Evolutionary conservation across 35 echinoderm and acorn worm genomes (phyloP).

Genomic region (Ptychodera flava): DNA sequence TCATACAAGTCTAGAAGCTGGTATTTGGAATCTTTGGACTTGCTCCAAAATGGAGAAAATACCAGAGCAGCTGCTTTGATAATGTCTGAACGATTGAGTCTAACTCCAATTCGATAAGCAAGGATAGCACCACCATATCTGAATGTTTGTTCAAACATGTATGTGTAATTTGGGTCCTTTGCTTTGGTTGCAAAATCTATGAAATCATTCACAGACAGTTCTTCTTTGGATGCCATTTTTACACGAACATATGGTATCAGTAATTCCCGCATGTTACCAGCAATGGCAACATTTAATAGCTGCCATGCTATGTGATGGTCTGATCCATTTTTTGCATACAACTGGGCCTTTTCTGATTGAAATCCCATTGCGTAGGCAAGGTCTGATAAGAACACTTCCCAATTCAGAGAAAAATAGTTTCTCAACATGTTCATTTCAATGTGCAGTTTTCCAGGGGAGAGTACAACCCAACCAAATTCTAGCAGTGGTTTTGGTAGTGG

Average conservation of each 20-base stretch:
- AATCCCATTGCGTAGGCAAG: conserved; percentile 37
- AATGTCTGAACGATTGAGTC: conserved; percentile 11
- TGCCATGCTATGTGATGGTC: conserved; percentile 54
- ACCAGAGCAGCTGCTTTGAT: neutral
- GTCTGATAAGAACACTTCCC: conserved; percentile 24
- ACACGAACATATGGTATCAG: conserved; percentile 25
- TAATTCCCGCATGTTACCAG: conserved; percentile 34
- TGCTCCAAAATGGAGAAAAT: neutral
- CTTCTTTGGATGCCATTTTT: neutral
- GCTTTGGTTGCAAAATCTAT: conserved; percentile 8
- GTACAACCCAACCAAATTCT: neutral
- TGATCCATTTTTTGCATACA: conserved; percentile 27
- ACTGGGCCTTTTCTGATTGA: conserved; percentile 30
- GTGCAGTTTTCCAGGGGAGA: neutral
- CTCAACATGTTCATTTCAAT: conserved; percentile 12
- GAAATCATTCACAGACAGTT: conserved; percentile 23
- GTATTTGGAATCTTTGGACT: neutral
- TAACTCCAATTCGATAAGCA: conserved; percentile 20
- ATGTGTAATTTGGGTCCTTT: conserved; percentile 26
- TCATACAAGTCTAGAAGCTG: neutral
- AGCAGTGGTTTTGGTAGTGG: neutral
- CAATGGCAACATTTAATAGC: conserved; percentile 27
- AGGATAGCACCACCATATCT: conserved; percentile 35
- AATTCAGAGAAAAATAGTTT: neutral
- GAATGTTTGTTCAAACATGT: conserved; percentile 19